Percentiles rank a stretch among this genome's conserved stretches.
phyloP scores from a whole-genome alignment of 1,140 invertebrate species.

The Elysia chlorotica region DNA sequence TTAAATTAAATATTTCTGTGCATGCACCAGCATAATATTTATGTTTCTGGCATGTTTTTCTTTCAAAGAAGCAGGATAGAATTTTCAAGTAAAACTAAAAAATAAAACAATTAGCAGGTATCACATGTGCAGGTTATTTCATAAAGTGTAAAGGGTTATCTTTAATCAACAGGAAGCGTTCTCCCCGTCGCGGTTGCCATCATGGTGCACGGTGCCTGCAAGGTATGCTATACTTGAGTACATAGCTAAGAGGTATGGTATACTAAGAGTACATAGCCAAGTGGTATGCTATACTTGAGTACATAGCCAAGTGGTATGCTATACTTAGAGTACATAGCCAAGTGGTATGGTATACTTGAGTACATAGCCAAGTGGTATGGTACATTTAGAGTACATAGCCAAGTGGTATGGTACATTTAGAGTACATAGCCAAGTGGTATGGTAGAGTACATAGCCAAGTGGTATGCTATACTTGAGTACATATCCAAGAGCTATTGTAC shows the following conservation, averaged over 20 bases:
- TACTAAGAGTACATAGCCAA: neutral
- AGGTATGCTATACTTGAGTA: neutral
- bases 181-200: constrained; percentile 49
- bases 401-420: neutral
- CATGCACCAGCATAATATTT: too few species aligned
- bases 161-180: constrained; percentile 60
- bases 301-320: neutral
- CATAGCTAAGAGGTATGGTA: neutral
- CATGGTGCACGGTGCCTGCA: constrained; percentile 48
- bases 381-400: neutral
- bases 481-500: neutral
- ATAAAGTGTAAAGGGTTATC: too few species aligned
- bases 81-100: too few species aligned
- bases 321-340: neutral
- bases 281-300: neutral
- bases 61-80: too few species aligned
- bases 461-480: neutral
- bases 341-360: neutral
- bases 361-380: neutral
- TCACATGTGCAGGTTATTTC: too few species aligned
- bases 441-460: neutral
- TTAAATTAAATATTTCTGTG: too few species aligned
- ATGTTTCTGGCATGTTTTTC: too few species aligned
- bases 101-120: too few species aligned
- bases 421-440: neutral